A percentile compares a stretch with the other conserved stretches of the same genome.
phyloP scores from a whole-genome alignment of 2,888 invertebrate species.

The Sturmia bella region DNA sequence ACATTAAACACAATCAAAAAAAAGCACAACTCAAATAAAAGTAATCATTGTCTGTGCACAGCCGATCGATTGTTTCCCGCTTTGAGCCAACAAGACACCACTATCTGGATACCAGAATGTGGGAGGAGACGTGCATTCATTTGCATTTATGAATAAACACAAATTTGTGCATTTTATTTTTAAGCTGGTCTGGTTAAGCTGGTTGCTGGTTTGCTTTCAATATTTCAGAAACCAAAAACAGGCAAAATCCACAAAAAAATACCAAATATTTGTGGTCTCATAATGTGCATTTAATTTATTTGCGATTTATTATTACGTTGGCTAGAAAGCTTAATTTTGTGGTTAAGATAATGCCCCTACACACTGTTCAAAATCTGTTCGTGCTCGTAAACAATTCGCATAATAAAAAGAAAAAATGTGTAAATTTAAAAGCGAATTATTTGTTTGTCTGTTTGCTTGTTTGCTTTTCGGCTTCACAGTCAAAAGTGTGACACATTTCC shows the following conservation, averaged over 20 bases:
- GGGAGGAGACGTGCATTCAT: conserved; percentile 60
- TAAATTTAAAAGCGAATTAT: conserved; percentile 27
- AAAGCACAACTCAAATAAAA: conserved; percentile 4
- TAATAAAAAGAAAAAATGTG: conserved; percentile 22
- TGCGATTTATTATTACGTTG: conserved; percentile 12
- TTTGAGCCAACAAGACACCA: conserved; percentile 23
- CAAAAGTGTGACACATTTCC: conserved; percentile 44
- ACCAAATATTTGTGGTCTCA: conserved; percentile 34
- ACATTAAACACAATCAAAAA: conserved; percentile 7
- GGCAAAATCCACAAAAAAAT: not conserved
- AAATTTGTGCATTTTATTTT: not conserved
- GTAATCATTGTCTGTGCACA: not conserved
- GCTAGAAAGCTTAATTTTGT: conserved; percentile 50
- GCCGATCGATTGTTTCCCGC: conserved; percentile 43
- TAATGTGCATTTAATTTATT: conserved; percentile 55
- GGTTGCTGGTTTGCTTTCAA: conserved; percentile 43
- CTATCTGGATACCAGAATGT: conserved; percentile 22
- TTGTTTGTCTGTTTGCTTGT: conserved; percentile 25
- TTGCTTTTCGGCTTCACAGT: too few species aligned
- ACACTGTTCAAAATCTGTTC: not conserved
- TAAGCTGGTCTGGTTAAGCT: conserved; percentile 20
- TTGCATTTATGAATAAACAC: conserved; percentile 51
- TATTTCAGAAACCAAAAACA: conserved; percentile 14
- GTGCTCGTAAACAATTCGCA: not conserved
- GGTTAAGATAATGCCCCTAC: conserved; percentile 25